Base-by-base conservation (phyloP, 2,113 vertebrate species). In the Gnathonemus echidnorhynchus region DNA sequence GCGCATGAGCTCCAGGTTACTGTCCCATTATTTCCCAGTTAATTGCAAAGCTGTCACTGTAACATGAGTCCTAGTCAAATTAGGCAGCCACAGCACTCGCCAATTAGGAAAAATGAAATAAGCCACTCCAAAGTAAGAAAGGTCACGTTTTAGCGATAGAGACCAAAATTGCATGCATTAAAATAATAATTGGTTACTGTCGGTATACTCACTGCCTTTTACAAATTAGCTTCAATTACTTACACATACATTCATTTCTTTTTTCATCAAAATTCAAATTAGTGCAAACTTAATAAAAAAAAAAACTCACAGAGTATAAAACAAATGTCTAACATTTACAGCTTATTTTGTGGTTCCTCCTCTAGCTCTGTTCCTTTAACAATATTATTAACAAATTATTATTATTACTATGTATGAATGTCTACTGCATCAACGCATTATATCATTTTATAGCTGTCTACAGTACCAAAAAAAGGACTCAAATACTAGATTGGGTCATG, bases 21-120 rank as follows among this genome's bases (percentile, higher is more conserved):
- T 35, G 89, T 49, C 52, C 50, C 52, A 42, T 84, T 86, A 90
- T 85, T 90, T 90, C 49, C 85, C 15, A 91, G 89, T 90, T 91
- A 91, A 92, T 90, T 91, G 88, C 74, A 88, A 91, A 91, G 80
- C 90, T 90, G 91, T 87, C 92, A 91, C 88, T 50, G 39, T 88
- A 66, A 87, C 89, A 87, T 85, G 90, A 90, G n/a, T 89, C 50
- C 90, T 87, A 24, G 88, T 49, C 86, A 85, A 86, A 66, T 83
- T 80, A 80, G 87, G 48, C 49, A 66, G 66, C 66, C 56, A 13
- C 42, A 39, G 19, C 17, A 86, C 52, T 86, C 58, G 56, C 84
- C 56, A 90, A 77, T 53, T 85, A 90, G 46, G 90, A 74, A 88
- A 89, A 70, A 52, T n/a, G 46, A 89, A 24, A 90, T 48, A 88